Evolutionary conservation across 2,797 vertebrate species (phyloP).

Genomic region (Macropus fuliginosus): DNA sequence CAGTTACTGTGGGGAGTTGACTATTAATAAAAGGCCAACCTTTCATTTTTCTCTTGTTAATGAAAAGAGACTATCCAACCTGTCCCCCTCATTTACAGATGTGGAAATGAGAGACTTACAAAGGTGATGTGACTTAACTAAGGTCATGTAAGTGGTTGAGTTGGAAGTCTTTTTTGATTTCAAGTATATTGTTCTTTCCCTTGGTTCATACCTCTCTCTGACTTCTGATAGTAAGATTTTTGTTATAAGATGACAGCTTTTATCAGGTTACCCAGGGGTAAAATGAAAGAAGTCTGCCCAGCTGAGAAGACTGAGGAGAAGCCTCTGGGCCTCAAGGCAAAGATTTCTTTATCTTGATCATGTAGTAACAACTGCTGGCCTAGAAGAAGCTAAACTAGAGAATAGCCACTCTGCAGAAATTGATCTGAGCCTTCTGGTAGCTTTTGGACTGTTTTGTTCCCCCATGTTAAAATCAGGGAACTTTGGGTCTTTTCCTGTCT

Average conservation of each 20-base stretch:
- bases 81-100: background rate
- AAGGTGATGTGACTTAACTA: background rate
- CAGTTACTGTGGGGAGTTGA: background rate
- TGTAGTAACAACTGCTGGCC: slow-evolving; percentile 6
- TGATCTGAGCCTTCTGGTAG: background rate
- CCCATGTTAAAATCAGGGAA: background rate
- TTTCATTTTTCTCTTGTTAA: background rate
- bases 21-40: background rate
- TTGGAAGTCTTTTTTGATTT: background rate
- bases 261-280: slow-evolving; percentile 27
- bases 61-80: background rate
- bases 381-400: background rate
- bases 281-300: slow-evolving; percentile 40
- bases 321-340: slow-evolving; percentile 26
- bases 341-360: slow-evolving; percentile 45
- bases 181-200: background rate
- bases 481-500: background rate
- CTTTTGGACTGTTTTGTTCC: background rate
- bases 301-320: slow-evolving; percentile 29
- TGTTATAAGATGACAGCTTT: slow-evolving; percentile 16
- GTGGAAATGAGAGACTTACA: background rate
- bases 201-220: background rate
- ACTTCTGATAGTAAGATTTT: slow-evolving; percentile 3
- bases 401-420: background rate
- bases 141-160: background rate